Conservation (phyloP, 2,888 invertebrate species). For the Lepidochrysops patricia region DNA sequence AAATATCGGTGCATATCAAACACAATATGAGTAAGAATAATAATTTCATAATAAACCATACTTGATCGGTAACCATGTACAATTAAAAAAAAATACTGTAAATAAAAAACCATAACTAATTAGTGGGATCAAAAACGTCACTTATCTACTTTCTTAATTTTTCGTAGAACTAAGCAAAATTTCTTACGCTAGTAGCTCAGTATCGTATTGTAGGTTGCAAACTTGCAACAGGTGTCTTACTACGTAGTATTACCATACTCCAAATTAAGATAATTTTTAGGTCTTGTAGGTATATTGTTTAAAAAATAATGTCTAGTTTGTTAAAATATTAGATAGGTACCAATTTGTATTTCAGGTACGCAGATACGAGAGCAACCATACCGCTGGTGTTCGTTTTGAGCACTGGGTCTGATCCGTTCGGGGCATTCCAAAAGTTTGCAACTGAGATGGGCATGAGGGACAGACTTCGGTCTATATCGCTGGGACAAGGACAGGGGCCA, state of each 20-base stretch:
- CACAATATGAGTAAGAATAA: too few relatives aligned
- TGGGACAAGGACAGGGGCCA: slow-evolving; percentile 92
- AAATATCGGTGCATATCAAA: too few relatives aligned
- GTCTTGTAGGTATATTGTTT: too few relatives aligned
- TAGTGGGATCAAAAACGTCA: not conserved
- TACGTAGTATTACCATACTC: not conserved
- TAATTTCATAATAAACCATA: too few relatives aligned
- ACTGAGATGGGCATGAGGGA: slow-evolving; percentile 81
- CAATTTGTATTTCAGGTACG: slow-evolving; percentile 74
- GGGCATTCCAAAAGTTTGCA: slow-evolving; percentile 87
- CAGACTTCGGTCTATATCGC: slow-evolving; percentile 85
- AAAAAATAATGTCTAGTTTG: too few relatives aligned
- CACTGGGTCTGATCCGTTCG: slow-evolving; percentile 91
- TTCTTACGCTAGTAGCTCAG: not conserved
- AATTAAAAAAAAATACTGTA: too few relatives aligned
- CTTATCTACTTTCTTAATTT: not conserved
- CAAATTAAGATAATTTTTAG: not conserved
- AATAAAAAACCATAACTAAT: too few relatives aligned
- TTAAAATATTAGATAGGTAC: too few relatives aligned
- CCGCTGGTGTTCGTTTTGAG: slow-evolving; percentile 91
- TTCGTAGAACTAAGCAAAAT: not conserved
- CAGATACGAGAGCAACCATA: slow-evolving; percentile 80
- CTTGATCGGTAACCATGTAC: too few relatives aligned
- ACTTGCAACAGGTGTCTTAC: not conserved
- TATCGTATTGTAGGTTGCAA: not conserved